Evolutionary conservation across 2,797 vertebrate genomes (phyloP).

Genomic region (Morus bassanus): DNA sequence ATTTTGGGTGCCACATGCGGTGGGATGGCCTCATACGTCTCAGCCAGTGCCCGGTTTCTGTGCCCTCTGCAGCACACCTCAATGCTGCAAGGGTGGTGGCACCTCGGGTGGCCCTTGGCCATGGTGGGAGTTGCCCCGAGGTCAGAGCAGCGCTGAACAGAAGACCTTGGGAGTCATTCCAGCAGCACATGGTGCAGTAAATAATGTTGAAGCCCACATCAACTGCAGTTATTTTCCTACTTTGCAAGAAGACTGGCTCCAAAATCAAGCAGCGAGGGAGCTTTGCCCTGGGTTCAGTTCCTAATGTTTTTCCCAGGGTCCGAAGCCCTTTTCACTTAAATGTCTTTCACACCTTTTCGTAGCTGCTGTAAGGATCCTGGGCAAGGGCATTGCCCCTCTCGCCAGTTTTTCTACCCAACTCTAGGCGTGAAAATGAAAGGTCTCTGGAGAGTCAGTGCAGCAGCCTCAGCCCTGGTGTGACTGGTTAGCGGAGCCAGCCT

Average conservation of each 20-base stretch:
- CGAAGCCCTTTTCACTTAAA: neutral
- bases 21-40: neutral
- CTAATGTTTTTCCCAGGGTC: neutral
- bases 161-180: neutral
- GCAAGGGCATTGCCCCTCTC: neutral
- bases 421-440: neutral
- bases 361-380: neutral
- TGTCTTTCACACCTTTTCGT: neutral
- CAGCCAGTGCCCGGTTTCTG: neutral
- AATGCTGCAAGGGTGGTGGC: neutral
- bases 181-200: neutral
- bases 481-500: neutral
- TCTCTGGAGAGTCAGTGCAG: neutral
- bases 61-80: neutral
- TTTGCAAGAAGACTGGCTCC: neutral
- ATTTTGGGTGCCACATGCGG: neutral
- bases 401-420: neutral
- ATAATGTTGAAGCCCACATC: neutral
- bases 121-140: neutral
- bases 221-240: neutral
- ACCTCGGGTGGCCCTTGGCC: neutral
- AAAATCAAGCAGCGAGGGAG: neutral
- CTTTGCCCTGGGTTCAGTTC: neutral
- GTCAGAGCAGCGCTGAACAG: neutral
- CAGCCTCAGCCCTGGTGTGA: neutral